Evolutionary conservation across 2,888 invertebrate species (phyloP), one percentile per base, ranked within the genome.

Genomic region (Diarsia dahlii): DNA sequence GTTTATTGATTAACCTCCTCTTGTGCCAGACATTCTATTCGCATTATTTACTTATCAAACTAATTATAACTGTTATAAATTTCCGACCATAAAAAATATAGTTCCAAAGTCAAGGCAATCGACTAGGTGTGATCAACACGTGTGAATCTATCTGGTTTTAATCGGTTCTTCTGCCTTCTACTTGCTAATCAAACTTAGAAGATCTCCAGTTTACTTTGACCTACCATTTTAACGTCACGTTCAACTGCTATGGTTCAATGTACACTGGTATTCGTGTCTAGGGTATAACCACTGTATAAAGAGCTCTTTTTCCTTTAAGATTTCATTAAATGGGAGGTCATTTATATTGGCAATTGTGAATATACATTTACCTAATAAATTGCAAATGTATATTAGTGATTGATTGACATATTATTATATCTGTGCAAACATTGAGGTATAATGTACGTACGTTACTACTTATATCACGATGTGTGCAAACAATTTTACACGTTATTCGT

Each of bases 41-140:
- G 56, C 56, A 18, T 52, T n/a, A 78, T 66, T 52, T 45, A 63
- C 1, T 34, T 28, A 20, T 18, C 12, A 10, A 66, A 52, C 3
- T 64, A 23, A 50, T 50, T 52, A 39, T 18, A 2, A 20, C 77
- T 52, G 2, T 45, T 71, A 52, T n/a, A n/a, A n/a, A n/a, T n/a
- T n/a, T n/a, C 34, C n/a, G 13, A 34, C 4, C 12, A n/a, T 46
- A 63, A 64, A 63, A 64, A 58, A 58, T 63, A 50, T 64, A 64
- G 23, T 48, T n/a, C 34, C 78, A 67, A 78, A 67, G 71, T 78
- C 71, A 78, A 78, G 79, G 67, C 20, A 34, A 71, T 50, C 54
- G 6, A 52, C 34, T 64, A 34, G 18, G 9, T 65, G n/a, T 71
- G 56, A 20, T n/a, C 10, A 13, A 15, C 28, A 63, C 45, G 13